Conservation (phyloP, 2,888 invertebrate genomes). For the Tetropium fuscum region DNA sequence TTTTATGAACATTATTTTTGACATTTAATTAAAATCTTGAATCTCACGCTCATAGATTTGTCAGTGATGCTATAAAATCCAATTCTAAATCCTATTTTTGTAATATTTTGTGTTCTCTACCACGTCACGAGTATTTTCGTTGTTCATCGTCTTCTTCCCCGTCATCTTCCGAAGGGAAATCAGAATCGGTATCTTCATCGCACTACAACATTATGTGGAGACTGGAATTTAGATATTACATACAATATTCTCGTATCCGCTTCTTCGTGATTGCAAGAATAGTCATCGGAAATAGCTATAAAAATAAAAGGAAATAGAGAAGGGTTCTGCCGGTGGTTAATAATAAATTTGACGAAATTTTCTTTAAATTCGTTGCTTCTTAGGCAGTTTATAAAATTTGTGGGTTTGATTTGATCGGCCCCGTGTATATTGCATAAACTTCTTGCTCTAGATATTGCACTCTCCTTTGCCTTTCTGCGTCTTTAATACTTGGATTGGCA, state of each 20-base stretch:
- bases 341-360: neutral
- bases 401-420: neutral
- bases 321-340: neutral
- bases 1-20: neutral
- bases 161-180: neutral
- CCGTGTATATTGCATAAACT: neutral
- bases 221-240: no score
- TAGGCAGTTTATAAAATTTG: neutral
- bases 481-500: no score
- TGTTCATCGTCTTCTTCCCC: neutral
- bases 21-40: neutral
- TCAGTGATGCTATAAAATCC: neutral
- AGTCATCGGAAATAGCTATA: no score
- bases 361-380: no score
- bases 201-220: no score
- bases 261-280: no score
- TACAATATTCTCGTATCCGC: no score
- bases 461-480: no score
- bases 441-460: no score
- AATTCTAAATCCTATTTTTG: no score
- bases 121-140: neutral
- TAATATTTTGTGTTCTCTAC: neutral
- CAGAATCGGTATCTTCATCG: neutral
- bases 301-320: neutral
- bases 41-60: neutral